Conservation (phyloP, 2,113 vertebrate species). For the Maccullochella peelii region DNA sequence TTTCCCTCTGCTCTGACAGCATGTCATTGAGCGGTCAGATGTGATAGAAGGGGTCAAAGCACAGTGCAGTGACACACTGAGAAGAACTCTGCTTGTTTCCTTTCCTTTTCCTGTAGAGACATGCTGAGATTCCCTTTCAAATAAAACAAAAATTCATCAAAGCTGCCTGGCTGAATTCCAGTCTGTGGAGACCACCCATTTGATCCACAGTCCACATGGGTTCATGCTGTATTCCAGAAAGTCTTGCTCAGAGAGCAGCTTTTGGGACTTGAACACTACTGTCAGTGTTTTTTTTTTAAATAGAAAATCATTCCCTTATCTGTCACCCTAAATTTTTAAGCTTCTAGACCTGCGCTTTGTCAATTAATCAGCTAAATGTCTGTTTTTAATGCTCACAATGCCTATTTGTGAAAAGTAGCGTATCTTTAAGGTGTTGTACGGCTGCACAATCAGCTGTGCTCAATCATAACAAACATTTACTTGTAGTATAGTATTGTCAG, state of each 20-base stretch:
- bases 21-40: slow-evolving; percentile 58
- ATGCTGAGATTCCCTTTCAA: slow-evolving; percentile 58
- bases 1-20: slow-evolving; percentile 50
- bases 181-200: slow-evolving; percentile 32
- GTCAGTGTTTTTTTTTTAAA: neutral
- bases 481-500: too few species aligned
- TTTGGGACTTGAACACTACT: neutral
- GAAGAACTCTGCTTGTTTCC: slow-evolving; percentile 52
- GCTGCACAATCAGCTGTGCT: neutral
- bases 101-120: slow-evolving; percentile 63
- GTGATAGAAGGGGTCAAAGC: slow-evolving; percentile 60
- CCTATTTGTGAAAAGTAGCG: too few species aligned
- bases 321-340: neutral
- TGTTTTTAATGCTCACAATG: neutral
- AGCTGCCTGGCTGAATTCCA: slow-evolving; percentile 26
- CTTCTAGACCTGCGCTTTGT: neutral
- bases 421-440: neutral
- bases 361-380: neutral
- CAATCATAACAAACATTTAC: neutral
- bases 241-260: slow-evolving; percentile 1
- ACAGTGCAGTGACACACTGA: slow-evolving; percentile 51
- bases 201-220: slow-evolving; percentile 30
- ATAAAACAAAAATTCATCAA: slow-evolving; percentile 45
- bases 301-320: neutral
- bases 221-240: neutral